Evolutionary conservation across 2,113 vertebrate genomes (phyloP), one percentile per base, ranked within the genome.

Genomic region (Erythrolamprus reginae): DNA sequence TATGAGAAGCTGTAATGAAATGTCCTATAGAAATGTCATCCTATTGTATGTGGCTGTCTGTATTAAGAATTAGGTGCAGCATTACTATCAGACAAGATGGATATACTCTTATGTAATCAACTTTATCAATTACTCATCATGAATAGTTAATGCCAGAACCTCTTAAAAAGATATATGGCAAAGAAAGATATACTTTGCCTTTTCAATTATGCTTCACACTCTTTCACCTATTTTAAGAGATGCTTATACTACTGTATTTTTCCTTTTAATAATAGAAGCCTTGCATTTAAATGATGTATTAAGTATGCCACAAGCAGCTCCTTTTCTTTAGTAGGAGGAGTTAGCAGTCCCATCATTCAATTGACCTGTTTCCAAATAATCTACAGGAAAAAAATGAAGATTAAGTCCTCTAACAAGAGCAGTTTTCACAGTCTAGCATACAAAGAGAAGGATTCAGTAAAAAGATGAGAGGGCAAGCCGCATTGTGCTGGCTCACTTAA

Each of bases 361-460:
- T 97, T 98, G 98, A 98, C 97, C 97, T 98, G 98, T 98, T 99
- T 98, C 97, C 97, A 98, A 98, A 99, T 98, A 98, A 98, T 98
- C 95, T 97, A 95, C 95, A 96, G 96, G 95, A 93, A 96, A 97
- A 90, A 98, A 98, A 97, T 97, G 96, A 98, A 98, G 97, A 98
- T 98, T 97, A 98, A 98, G 97, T 97, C 97, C 95, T 97, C 95
- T 97, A 98, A 98, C 98, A 98, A 98, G 97, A 98, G 96, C 96
- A 97, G 97, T 98, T 98, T 98, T 98, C 97, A 98, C 96, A 97
- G 97, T 96, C 95, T 95, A 94, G 94, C 94, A 92, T 97, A 98
- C 97, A 98, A 98, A 98, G 97, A 97, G 96, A 97, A 96, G 97
- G 97, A 97, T 97, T 96, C n/a, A 92, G 95, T 97, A 96, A 97